Conservation (phyloP, 2,797 vertebrate species). For the Arctocebus calabarensis region DNA sequence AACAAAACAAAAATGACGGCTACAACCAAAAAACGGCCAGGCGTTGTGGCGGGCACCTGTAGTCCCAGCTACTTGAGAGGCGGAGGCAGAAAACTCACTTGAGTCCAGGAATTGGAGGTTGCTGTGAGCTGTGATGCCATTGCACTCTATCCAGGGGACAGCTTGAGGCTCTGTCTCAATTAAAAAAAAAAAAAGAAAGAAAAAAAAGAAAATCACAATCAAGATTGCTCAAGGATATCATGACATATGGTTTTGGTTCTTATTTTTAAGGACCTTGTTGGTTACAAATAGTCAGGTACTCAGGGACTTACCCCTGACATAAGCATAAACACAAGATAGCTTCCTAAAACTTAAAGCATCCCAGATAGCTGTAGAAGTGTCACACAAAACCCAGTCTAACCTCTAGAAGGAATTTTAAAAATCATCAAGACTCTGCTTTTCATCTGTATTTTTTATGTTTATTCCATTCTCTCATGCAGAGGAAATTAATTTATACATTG, state of each 20-base stretch:
- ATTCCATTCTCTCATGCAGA: not conserved
- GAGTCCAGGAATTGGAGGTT: no score
- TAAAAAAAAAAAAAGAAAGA: no score
- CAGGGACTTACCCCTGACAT: not conserved
- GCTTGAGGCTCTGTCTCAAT: no score
- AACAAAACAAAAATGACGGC: no score
- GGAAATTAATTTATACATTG: not conserved
- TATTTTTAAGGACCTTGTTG: slow-evolving; percentile 52
- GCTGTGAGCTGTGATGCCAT: no score
- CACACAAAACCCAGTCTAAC: not conserved
- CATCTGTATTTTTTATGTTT: not conserved
- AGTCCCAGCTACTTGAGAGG: no score
- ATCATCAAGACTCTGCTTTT: not conserved
- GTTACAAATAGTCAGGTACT: slow-evolving; percentile 10
- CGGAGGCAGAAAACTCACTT: no score
- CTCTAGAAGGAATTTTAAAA: not conserved
- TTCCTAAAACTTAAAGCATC: no score
- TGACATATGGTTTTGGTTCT: not conserved
- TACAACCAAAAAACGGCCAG: no score
- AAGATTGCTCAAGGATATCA: slow-evolving; percentile 20
- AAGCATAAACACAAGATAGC: not conserved
- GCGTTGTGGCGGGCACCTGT: no score
- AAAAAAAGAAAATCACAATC: not conserved
- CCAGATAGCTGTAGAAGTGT: not conserved
- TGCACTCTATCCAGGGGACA: no score